Conservation (phyloP, 1,140 invertebrate species). For the Panagrolaimus sp. region DNA sequence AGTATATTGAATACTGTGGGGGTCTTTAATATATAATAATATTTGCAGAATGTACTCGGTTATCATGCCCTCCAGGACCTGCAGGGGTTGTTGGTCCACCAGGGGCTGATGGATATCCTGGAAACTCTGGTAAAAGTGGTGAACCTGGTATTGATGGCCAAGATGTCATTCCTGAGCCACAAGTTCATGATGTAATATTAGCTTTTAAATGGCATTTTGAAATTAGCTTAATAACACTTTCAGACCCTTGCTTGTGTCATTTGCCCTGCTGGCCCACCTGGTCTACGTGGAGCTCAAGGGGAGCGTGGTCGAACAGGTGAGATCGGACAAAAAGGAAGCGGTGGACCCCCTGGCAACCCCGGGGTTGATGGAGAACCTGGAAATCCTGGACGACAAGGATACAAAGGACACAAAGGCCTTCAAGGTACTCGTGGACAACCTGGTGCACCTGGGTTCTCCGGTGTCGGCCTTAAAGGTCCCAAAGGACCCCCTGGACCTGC, state of each 20-base stretch:
- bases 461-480: slow-evolving; percentile 45
- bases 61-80: slow-evolving; percentile 22
- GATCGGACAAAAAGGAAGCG: slow-evolving; percentile 25
- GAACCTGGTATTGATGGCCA: slow-evolving; percentile 25
- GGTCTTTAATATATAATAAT: no score
- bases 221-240: no score
- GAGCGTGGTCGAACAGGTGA: slow-evolving; percentile 38
- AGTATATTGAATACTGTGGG: background rate
- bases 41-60: slow-evolving; percentile 26
- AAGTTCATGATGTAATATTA: background rate
- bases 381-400: slow-evolving; percentile 29
- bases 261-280: slow-evolving; percentile 48
- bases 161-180: slow-evolving; percentile 17
- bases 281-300: slow-evolving; percentile 44
- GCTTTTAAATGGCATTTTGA: no score
- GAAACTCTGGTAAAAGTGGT: slow-evolving; percentile 15
- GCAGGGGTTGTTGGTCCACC: slow-evolving; percentile 20
- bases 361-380: slow-evolving; percentile 29
- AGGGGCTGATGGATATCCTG: slow-evolving; percentile 26
- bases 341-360: slow-evolving; percentile 33
- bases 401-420: slow-evolving; percentile 20
- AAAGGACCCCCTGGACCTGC: slow-evolving; percentile 32
- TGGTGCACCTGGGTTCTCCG: slow-evolving; percentile 26
- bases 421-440: slow-evolving; percentile 19
- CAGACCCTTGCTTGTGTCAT: slow-evolving; percentile 42